Conservation (phyloP, 2,113 vertebrate species). For the Chaetodon trifascialis region DNA sequence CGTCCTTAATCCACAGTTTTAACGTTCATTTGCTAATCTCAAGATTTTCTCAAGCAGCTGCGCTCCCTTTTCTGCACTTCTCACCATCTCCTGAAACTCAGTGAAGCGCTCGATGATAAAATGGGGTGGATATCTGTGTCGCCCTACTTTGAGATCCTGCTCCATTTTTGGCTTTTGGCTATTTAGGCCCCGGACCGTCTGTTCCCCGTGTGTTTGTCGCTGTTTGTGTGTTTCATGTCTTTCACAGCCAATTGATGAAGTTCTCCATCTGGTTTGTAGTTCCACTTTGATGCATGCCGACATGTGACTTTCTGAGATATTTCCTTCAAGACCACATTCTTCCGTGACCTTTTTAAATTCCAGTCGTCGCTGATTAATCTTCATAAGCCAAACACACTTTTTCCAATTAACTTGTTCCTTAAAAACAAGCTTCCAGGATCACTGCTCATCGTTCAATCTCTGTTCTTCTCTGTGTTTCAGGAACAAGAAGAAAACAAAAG, state of each 20-base stretch:
- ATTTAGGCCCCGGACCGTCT: constrained; percentile 42
- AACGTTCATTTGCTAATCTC: constrained; percentile 73
- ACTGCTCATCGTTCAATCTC: neutral
- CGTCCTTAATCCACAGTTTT: constrained; percentile 67
- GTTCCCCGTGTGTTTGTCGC: constrained; percentile 36
- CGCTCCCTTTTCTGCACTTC: constrained; percentile 49
- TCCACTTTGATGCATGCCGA: constrained; percentile 22
- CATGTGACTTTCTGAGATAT: constrained; percentile 23
- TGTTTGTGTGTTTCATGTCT: constrained; percentile 30
- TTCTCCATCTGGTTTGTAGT: constrained; percentile 34
- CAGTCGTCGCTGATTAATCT: constrained; percentile 17
- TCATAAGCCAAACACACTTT: neutral
- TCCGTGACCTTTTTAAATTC: neutral
- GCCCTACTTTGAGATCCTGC: constrained; percentile 73
- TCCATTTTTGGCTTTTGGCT: constrained; percentile 63
- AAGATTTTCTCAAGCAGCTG: constrained; percentile 71
- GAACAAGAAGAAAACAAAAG: constrained; percentile 99
- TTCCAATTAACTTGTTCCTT: neutral
- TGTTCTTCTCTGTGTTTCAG: constrained; percentile 77
- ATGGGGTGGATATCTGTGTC: constrained; percentile 61
- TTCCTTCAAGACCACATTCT: neutral
- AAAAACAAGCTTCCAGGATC: neutral
- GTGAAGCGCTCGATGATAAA: constrained; percentile 49
- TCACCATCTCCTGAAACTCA: constrained; percentile 51
- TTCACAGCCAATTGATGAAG: constrained; percentile 32